These are phyloP conservation scores for Trypoxylus dichotomus DNA, from an alignment of 1,140 invertebrate genomes.

Conservation along the genomic window DNA sequence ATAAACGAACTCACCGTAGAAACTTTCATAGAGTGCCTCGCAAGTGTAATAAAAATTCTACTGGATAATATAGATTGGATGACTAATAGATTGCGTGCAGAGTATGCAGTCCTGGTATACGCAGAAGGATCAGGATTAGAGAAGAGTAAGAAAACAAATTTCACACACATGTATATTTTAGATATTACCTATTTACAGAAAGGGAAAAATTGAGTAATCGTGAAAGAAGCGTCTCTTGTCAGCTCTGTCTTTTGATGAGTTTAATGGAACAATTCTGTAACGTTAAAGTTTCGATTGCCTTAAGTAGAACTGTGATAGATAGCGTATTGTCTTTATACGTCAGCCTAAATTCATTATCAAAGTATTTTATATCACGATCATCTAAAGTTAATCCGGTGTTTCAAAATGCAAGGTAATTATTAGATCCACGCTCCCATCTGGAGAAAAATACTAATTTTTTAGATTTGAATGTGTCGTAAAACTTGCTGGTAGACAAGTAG, in stretches of 20 bases:
- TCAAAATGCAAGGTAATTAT: conserved; percentile 53
- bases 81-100: conserved; percentile 54
- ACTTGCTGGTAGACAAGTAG: conserved; percentile 59
- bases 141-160: conserved; percentile 41
- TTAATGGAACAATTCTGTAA: conserved; percentile 53
- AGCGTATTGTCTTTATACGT: conserved; percentile 56
- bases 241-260: conserved; percentile 53
- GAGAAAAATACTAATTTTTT: conserved; percentile 23
- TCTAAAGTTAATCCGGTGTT: conserved; percentile 54
- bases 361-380: conserved; percentile 56
- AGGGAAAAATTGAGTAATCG: conserved; percentile 52
- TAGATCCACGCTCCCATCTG: neutral
- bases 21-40: conserved; percentile 51
- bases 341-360: conserved; percentile 54
- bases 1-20: conserved; percentile 50
- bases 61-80: conserved; percentile 55
- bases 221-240: conserved; percentile 55
- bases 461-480: conserved; percentile 63
- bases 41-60: conserved; percentile 52
- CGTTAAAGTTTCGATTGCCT: conserved; percentile 49
- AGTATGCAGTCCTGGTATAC: conserved; percentile 49
- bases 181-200: conserved; percentile 42
- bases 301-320: conserved; percentile 55
- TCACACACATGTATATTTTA: neutral
- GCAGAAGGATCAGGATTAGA: conserved; percentile 46